A percentile compares a stretch with the other conserved stretches of the same genome.
phyloP scores from a whole-genome alignment of 1,140 invertebrate genomes.

The Alviniconcha marisindica region DNA sequence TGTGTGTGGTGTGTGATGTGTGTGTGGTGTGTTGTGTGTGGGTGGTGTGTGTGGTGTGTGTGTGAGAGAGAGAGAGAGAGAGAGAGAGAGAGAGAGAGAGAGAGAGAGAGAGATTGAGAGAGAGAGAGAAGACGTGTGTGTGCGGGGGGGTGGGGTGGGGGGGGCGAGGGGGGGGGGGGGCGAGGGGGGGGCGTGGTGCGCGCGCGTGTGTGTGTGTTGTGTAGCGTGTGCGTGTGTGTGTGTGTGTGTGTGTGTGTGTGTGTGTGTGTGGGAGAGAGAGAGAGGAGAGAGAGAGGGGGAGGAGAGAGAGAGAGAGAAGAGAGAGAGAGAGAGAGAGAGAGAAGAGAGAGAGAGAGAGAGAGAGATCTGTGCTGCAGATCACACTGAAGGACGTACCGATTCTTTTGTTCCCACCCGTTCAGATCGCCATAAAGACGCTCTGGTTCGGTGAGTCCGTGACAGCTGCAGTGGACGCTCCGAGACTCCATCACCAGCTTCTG shows the following conservation, averaged over 20 bases:
- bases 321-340: neutral
- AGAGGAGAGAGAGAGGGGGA: neutral
- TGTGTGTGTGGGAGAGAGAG: slow-evolving; percentile 9
- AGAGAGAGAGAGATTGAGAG: no score
- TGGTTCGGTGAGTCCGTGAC: slow-evolving; percentile 92
- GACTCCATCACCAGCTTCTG: slow-evolving; percentile 94
- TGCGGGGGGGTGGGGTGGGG: no score
- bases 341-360: neutral
- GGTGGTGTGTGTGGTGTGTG: no score
- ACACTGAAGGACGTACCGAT: no score
- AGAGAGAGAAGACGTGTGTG: no score
- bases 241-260: slow-evolving; percentile 7
- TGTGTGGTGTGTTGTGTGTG: no score
- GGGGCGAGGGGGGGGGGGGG: no score
- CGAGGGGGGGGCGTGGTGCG: no score
- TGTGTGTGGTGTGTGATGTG: no score
- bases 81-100: no score
- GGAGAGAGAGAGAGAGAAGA: neutral
- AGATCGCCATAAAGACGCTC: slow-evolving; percentile 87
- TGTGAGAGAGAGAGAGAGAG: no score
- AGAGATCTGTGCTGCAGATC: neutral
- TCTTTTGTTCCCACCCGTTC: neutral
- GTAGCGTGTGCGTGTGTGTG: neutral
- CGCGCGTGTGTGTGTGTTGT: neutral
- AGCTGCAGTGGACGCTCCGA: slow-evolving; percentile 89